Conservation (phyloP, 2,113 vertebrate genomes). For the Myiozetetes cayanensis region DNA sequence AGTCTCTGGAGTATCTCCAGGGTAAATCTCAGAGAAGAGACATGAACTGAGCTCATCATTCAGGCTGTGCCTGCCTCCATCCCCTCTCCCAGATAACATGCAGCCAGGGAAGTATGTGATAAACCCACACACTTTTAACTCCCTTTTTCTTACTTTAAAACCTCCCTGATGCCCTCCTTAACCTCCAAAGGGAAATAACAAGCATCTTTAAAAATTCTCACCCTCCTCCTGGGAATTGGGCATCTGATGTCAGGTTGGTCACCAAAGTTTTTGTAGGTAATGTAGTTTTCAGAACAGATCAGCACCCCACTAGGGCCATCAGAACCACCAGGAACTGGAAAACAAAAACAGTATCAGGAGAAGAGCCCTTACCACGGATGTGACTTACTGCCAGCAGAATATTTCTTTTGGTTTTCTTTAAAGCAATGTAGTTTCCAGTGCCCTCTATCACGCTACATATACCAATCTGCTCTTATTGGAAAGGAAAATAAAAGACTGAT, state of each 20-base stretch:
- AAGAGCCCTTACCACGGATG: not conserved
- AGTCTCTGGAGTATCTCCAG: constrained; percentile 64
- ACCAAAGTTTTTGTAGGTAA: constrained; percentile 98
- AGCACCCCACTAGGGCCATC: constrained; percentile 97
- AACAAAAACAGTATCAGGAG: not conserved
- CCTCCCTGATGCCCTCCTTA: not conserved
- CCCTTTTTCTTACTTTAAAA: not conserved
- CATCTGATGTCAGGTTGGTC: constrained; percentile 98
- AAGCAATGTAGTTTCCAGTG: not conserved
- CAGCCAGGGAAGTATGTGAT: fast-evolving
- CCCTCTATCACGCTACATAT: not conserved
- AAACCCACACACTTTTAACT: not conserved
- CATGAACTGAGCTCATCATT: constrained; percentile 75
- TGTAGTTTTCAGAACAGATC: constrained; percentile 99
- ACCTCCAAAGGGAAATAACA: not conserved
- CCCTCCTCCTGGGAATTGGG: constrained; percentile 95
- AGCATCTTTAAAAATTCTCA: constrained; percentile 64
- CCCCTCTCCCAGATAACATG: not conserved
- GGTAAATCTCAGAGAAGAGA: constrained; percentile 76
- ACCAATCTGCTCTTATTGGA: fast-evolving
- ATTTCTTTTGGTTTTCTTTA: not conserved
- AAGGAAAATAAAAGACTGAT: not conserved
- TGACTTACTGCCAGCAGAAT: not conserved
- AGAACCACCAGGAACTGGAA: constrained; percentile 93
- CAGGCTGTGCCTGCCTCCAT: not conserved